Evolutionary conservation across 2,797 vertebrate genomes (phyloP).

Genomic region (Malacoctenus gilli): DNA sequence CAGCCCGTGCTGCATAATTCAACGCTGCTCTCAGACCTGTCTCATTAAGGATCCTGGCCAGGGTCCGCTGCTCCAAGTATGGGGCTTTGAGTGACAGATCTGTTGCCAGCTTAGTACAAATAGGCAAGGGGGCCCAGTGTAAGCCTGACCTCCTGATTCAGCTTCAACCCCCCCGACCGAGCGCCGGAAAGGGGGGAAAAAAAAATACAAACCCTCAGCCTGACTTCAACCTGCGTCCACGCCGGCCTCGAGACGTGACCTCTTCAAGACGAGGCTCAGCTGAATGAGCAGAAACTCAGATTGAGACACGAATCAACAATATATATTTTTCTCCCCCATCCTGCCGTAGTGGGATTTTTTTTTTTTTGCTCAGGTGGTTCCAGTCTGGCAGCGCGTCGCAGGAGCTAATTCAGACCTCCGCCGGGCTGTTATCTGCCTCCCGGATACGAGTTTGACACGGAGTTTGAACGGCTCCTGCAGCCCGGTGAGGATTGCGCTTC

Average conservation of each 20-base stretch:
- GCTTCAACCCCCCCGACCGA: slow-evolving; percentile 19
- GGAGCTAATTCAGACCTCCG: no score
- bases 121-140: slow-evolving; percentile 40
- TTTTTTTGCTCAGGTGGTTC: no score
- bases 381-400: no score
- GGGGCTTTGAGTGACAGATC: slow-evolving; percentile 71
- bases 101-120: slow-evolving; percentile 65
- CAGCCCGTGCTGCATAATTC: slow-evolving; percentile 76
- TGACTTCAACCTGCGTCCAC: slow-evolving; percentile 19
- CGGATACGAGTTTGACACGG: no score
- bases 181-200: no score
- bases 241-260: not conserved
- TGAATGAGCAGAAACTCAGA: slow-evolving; percentile 4
- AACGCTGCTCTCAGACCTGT: slow-evolving; percentile 70
- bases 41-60: slow-evolving; percentile 76
- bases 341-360: slow-evolving; percentile 14
- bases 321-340: slow-evolving; percentile 7
- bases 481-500: no score
- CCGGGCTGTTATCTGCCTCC: no score
- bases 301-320: not conserved
- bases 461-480: no score
- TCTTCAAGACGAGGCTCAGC: slow-evolving; percentile 3
- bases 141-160: slow-evolving; percentile 30
- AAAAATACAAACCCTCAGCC: not conserved
- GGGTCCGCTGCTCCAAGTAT: slow-evolving; percentile 55